Conservation (phyloP, 2,113 vertebrate species). For the Zapus hudsonius region DNA sequence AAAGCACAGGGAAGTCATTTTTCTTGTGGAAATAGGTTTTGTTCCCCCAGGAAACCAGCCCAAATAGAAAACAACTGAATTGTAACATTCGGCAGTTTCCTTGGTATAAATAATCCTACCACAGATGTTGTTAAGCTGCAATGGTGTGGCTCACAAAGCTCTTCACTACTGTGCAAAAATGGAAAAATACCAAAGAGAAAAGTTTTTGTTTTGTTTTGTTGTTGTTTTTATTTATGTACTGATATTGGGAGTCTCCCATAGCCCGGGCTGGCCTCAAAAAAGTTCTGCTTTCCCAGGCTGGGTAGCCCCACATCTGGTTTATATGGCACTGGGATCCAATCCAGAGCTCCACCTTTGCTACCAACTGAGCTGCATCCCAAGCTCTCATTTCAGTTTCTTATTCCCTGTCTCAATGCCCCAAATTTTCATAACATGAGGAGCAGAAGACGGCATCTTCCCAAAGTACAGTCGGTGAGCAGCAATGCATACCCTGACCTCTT, state of each 20-base stretch:
- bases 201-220: background rate
- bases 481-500: background rate
- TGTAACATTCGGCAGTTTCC: background rate
- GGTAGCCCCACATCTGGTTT: too few species aligned
- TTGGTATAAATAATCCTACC: background rate
- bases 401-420: background rate
- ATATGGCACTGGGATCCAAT: too few species aligned
- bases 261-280: too few species aligned
- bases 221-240: too few species aligned
- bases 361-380: too few species aligned
- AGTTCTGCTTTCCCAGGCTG: too few species aligned
- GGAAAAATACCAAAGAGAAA: background rate
- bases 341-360: too few species aligned
- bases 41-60: background rate
- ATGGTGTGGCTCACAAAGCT: background rate
- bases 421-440: background rate
- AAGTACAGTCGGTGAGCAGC: background rate
- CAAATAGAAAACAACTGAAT: background rate
- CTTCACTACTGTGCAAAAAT: background rate
- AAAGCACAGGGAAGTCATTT: background rate
- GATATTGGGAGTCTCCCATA: too few species aligned
- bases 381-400: background rate
- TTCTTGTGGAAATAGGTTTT: background rate
- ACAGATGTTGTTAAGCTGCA: background rate
- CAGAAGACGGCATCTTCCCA: background rate